These are phyloP conservation scores for Drosophila neutralis DNA, from an alignment of 2,888 invertebrate genomes.

Conservation along the genomic window DNA sequence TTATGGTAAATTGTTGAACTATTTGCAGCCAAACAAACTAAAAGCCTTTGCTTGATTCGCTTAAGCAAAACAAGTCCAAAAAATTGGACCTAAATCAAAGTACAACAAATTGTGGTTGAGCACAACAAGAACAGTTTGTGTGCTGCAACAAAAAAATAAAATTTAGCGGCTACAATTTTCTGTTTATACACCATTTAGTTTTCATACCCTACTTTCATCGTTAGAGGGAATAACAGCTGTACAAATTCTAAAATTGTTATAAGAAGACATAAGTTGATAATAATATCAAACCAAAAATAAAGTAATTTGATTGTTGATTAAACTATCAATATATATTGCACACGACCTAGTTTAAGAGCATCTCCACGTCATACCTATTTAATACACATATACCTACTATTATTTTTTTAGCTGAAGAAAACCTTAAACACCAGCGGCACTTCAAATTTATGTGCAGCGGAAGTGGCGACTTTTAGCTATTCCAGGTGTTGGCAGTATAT, in stretches of 20 bases:
- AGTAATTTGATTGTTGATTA: not conserved
- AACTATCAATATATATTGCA: not conserved
- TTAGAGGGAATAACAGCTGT: not conserved
- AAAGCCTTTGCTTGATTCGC: slow-evolving; percentile 57
- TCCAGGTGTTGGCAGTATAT: slow-evolving; percentile 59
- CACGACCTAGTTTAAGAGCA: not conserved
- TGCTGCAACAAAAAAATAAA: not conserved
- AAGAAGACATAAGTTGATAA: not conserved
- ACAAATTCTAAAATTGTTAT: not conserved
- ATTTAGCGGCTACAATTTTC: slow-evolving; percentile 17
- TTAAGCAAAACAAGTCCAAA: slow-evolving; percentile 35
- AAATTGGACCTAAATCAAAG: slow-evolving; percentile 36
- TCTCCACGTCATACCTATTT: not conserved
- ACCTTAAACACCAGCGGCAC: slow-evolving; percentile 58
- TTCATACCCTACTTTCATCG: not conserved
- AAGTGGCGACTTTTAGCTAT: slow-evolving; percentile 69
- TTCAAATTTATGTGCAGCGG: slow-evolving; percentile 72
- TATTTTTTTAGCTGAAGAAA: slow-evolving; percentile 40
- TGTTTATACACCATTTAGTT: slow-evolving; percentile 25
- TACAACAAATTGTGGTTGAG: slow-evolving; percentile 58
- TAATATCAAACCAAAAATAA: not conserved
- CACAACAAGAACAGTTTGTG: slow-evolving; percentile 26
- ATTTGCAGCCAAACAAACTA: slow-evolving; percentile 45
- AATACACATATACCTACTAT: not conserved
- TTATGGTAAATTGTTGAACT: slow-evolving; percentile 70